Percentiles rank a stretch among this genome's conserved stretches.
phyloP scores from a whole-genome alignment of 1,140 invertebrate species.

The Leptoteleia sp. region DNA sequence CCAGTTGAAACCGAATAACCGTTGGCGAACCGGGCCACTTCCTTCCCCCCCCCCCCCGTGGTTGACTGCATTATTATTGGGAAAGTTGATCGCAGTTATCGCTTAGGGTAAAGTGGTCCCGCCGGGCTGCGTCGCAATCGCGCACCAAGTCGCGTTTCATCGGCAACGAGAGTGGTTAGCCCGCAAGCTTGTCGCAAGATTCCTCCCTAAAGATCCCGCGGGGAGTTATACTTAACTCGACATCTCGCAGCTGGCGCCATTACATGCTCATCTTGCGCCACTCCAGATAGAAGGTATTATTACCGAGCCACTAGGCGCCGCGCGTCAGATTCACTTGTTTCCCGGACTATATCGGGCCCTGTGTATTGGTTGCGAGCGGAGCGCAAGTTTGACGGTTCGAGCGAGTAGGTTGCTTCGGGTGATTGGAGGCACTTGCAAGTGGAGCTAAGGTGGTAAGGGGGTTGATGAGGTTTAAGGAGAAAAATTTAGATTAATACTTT shows the following conservation, averaged over 20 bases:
- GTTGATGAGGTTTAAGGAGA: too few relatives aligned
- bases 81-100: slow-evolving; percentile 64
- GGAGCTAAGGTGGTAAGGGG: too few relatives aligned
- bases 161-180: slow-evolving; percentile 36
- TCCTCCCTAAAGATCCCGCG: slow-evolving; percentile 55
- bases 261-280: slow-evolving; percentile 42
- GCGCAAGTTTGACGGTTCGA: neutral
- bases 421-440: too few relatives aligned
- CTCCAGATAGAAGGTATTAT: slow-evolving; percentile 15
- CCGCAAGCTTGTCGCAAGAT: slow-evolving; percentile 52
- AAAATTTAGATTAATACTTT: too few relatives aligned
- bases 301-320: neutral
- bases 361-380: slow-evolving; percentile 10
- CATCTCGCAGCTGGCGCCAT: slow-evolving; percentile 48
- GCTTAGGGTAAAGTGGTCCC: slow-evolving; percentile 55
- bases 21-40: slow-evolving; percentile 27
- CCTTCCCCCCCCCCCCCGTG: too few relatives aligned
- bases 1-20: slow-evolving; percentile 51
- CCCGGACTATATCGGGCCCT: neutral
- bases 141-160: slow-evolving; percentile 30
- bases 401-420: too few relatives aligned
- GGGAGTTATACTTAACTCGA: slow-evolving; percentile 57
- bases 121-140: slow-evolving; percentile 49
- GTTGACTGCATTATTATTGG: slow-evolving; percentile 62
- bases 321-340: slow-evolving; percentile 5